These are phyloP conservation scores for Creontiades dilutus DNA, from an alignment of 2,888 invertebrate species.

Conservation along the genomic window DNA sequence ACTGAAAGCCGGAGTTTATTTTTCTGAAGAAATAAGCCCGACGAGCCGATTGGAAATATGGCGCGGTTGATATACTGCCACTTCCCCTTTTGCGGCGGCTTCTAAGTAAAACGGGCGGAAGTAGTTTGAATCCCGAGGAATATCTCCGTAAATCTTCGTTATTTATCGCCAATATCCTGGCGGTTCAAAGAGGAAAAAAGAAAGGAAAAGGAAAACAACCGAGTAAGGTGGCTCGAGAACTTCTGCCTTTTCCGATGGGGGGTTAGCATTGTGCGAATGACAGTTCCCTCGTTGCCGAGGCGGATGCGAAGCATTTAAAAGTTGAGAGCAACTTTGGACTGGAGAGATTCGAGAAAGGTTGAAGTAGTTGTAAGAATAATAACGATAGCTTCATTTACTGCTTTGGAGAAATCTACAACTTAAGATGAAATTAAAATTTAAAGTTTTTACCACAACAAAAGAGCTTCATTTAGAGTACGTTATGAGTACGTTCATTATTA, in stretches of 20 bases:
- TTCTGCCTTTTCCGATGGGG: neutral
- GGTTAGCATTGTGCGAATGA: neutral
- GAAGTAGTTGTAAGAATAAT: no score
- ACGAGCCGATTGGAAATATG: no score
- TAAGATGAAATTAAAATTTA: no score
- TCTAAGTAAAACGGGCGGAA: neutral
- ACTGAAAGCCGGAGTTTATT: no score
- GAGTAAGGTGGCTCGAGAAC: neutral
- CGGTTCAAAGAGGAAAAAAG: neutral
- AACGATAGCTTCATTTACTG: no score
- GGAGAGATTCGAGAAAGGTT: neutral
- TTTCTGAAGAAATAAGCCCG: no score
- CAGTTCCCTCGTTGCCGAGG: neutral
- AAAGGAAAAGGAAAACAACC: neutral
- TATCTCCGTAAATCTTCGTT: neutral
- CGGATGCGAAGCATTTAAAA: neutral
- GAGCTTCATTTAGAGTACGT: no score
- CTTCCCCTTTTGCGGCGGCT: neutral
- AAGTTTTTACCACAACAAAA: no score
- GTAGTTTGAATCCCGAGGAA: neutral
- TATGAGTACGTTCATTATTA: no score
- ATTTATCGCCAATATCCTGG: slow-evolving; percentile 13
- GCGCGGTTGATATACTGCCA: no score
- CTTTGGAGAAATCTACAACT: no score
- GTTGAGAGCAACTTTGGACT: neutral